Evolutionary conservation across 1,140 invertebrate species (phyloP).

Genomic region (Nylanderia fulva): DNA sequence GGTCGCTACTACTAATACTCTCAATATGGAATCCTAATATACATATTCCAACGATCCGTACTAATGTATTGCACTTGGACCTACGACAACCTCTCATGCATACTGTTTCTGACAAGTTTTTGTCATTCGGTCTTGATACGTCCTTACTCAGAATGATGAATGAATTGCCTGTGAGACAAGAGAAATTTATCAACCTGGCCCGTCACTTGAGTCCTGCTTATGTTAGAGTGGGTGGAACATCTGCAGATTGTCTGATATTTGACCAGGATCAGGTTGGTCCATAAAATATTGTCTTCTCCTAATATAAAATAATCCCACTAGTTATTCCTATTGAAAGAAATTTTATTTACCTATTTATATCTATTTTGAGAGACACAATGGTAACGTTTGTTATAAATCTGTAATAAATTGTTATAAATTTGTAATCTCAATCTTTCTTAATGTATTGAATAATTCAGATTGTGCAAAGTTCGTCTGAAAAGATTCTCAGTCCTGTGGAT

Average conservation of each 20-base stretch:
- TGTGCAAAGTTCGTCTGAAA: neutral
- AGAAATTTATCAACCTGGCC: conserved; percentile 86
- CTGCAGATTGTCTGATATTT: conserved; percentile 89
- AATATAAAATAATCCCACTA: conserved; percentile 15
- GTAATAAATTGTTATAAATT: too few relatives aligned
- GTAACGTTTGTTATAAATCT: neutral
- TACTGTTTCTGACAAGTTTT: conserved; percentile 79
- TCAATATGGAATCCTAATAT: conserved; percentile 38
- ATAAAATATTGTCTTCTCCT: neutral
- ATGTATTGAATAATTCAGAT: conserved; percentile 23
- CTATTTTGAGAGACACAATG: neutral
- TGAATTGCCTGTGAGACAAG: conserved; percentile 76
- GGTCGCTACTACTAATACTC: conserved; percentile 49
- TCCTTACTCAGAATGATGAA: conserved; percentile 79
- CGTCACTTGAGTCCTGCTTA: conserved; percentile 87
- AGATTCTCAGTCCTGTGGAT: conserved; percentile 66
- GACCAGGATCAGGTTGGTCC: conserved; percentile 76
- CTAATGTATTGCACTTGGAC: conserved; percentile 51
- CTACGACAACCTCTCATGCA: conserved; percentile 52
- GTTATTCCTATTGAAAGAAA: conserved; percentile 53
- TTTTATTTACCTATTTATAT: neutral
- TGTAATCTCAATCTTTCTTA: neutral
- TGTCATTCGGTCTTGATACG: conserved; percentile 83
- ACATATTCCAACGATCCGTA: neutral
- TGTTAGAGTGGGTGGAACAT: conserved; percentile 89